Evolutionary conservation across 2,888 invertebrate genomes (phyloP).

Genomic region (Colostygia pectinataria): DNA sequence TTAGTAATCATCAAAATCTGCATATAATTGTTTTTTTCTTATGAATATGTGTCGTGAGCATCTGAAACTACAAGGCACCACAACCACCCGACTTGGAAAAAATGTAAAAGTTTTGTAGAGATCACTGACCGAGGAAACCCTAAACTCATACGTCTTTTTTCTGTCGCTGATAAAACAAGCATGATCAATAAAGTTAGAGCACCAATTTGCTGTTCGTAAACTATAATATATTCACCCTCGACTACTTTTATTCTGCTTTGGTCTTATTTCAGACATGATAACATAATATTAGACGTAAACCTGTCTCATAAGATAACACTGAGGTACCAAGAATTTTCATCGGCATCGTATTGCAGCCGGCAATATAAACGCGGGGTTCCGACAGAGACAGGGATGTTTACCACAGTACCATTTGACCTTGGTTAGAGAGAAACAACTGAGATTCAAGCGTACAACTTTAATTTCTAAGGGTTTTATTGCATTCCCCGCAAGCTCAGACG

Average conservation of each 20-base stretch:
- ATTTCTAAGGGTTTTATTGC: conserved; percentile 81
- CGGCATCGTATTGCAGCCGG: conserved; percentile 72
- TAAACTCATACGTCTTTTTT: background rate
- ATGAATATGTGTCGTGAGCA: too few relatives aligned
- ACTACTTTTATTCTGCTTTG: conserved; percentile 41
- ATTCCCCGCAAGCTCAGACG: conserved; percentile 80
- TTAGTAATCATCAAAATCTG: too few relatives aligned
- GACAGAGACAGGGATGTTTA: conserved; percentile 66
- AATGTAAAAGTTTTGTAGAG: background rate
- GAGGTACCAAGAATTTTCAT: conserved; percentile 80
- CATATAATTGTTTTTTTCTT: too few relatives aligned
- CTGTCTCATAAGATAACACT: conserved; percentile 76
- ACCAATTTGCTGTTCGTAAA: conserved; percentile 47
- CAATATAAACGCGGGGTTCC: conserved; percentile 74
- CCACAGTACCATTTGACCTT: conserved; percentile 59
- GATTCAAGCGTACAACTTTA: conserved; percentile 64
- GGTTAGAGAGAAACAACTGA: conserved; percentile 75
- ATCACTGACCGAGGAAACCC: conserved; percentile 2
- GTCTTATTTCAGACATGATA: conserved; percentile 57
- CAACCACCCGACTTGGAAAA: too few relatives aligned
- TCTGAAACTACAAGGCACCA: too few relatives aligned
- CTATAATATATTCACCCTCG: conserved; percentile 48
- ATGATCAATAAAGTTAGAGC: conserved; percentile 20
- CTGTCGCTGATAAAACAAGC: conserved; percentile 8
- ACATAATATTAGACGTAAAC: conserved; percentile 75